Conservation (phyloP, 1,140 invertebrate genomes). For the Meloidogyne exigua region DNA sequence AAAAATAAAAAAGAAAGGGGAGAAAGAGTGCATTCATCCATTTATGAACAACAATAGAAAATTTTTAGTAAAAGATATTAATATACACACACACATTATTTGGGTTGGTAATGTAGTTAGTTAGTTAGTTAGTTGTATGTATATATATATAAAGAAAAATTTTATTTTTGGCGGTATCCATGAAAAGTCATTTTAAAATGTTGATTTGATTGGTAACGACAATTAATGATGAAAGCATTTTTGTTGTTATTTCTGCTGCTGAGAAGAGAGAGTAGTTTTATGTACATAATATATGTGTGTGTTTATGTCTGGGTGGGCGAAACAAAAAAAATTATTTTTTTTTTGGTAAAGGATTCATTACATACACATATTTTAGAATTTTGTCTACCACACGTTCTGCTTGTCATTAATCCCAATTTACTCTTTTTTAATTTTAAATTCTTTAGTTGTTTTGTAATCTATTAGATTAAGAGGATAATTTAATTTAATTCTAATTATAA, state of each 20-base stretch:
- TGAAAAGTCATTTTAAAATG: neutral
- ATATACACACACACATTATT: neutral
- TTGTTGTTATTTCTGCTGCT: conserved; percentile 2
- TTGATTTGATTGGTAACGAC: conserved; percentile 4
- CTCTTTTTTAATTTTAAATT: neutral
- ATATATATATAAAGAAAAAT: neutral
- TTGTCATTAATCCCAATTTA: neutral
- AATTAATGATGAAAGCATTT: no score
- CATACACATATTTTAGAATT: neutral
- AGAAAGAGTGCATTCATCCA: neutral
- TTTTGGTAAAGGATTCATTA: neutral
- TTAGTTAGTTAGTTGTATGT: neutral
- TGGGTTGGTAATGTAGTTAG: neutral
- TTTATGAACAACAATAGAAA: conserved; percentile 1
- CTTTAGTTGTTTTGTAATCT: no score
- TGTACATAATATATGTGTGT: neutral
- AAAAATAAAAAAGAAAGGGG: neutral
- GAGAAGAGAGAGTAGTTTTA: no score
- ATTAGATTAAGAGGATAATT: no score
- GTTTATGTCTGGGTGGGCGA: neutral
- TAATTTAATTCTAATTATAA: no score
- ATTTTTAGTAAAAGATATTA: neutral
- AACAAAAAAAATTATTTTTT: neutral
- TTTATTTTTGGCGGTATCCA: neutral
- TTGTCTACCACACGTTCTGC: neutral